Conservation (phyloP, 2,888 invertebrate genomes). For the Nasonovia ribisnigri region DNA sequence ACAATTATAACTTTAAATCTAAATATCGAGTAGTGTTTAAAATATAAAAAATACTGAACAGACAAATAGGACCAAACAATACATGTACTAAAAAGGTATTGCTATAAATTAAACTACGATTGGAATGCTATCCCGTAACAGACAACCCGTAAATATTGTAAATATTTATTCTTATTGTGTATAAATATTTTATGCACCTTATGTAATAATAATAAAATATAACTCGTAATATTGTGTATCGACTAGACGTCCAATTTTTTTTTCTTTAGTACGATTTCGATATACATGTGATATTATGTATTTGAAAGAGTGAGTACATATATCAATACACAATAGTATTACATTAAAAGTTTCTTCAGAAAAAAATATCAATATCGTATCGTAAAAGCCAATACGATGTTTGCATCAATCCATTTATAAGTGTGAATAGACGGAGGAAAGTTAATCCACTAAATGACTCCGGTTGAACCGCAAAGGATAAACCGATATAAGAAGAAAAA, state of each 20-base stretch:
- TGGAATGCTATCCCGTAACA: background rate
- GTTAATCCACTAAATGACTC: background rate
- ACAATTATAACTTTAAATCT: background rate
- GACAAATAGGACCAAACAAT: background rate
- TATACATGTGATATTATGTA: background rate
- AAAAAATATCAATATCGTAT: background rate
- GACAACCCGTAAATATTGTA: background rate
- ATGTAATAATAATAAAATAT: background rate
- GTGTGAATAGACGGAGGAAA: background rate
- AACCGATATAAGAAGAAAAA: background rate
- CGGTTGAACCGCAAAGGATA: background rate
- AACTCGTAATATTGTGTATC: background rate
- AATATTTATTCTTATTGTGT: background rate
- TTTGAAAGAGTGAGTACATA: background rate
- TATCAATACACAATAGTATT: background rate
- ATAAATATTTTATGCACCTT: background rate
- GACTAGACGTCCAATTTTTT: background rate
- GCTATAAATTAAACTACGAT: background rate
- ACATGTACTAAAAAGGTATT: background rate
- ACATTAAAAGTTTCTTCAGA: background rate
- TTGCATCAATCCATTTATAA: background rate
- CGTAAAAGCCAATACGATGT: background rate
- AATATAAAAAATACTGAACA: background rate
- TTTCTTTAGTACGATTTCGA: background rate
- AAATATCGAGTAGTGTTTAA: background rate